These are phyloP conservation scores for Drosophila parthenogenetica DNA, from an alignment of 2,888 invertebrate genomes.

Conservation along the genomic window DNA sequence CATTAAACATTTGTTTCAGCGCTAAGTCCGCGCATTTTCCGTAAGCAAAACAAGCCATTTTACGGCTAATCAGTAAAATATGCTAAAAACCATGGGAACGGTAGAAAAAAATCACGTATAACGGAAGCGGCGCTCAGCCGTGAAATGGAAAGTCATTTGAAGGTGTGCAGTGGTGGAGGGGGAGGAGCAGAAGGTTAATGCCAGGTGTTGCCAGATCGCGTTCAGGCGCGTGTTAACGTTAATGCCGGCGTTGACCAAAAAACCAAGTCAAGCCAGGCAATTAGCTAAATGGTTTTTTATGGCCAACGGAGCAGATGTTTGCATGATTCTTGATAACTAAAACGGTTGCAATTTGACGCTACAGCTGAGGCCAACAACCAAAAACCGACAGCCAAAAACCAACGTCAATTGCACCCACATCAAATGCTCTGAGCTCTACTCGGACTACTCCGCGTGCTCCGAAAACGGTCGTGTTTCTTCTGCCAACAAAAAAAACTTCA, in stretches of 20 bases:
- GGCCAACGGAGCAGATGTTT: constrained; percentile 45
- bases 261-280: constrained; percentile 44
- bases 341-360: constrained; percentile 57
- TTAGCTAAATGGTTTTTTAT: constrained; percentile 77
- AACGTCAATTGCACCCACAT: constrained; percentile 62
- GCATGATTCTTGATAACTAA: constrained; percentile 63
- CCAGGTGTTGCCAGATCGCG: constrained; percentile 53
- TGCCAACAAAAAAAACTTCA: neutral
- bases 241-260: neutral
- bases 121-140: constrained; percentile 29
- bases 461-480: constrained; percentile 32
- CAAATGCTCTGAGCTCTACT: constrained; percentile 26
- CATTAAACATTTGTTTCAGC: constrained; percentile 1
- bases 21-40: constrained; percentile 1
- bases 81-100: constrained; percentile 17
- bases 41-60: constrained; percentile 28
- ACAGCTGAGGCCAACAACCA: constrained; percentile 25
- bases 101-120: neutral
- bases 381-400: neutral
- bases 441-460: constrained; percentile 1
- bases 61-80: constrained; percentile 50
- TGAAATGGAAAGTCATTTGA: constrained; percentile 51
- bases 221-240: constrained; percentile 30
- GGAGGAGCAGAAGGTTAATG: neutral
- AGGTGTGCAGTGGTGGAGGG: constrained; percentile 11